Conservation (phyloP, 2,113 vertebrate genomes). For the Ardeotis arabs region DNA sequence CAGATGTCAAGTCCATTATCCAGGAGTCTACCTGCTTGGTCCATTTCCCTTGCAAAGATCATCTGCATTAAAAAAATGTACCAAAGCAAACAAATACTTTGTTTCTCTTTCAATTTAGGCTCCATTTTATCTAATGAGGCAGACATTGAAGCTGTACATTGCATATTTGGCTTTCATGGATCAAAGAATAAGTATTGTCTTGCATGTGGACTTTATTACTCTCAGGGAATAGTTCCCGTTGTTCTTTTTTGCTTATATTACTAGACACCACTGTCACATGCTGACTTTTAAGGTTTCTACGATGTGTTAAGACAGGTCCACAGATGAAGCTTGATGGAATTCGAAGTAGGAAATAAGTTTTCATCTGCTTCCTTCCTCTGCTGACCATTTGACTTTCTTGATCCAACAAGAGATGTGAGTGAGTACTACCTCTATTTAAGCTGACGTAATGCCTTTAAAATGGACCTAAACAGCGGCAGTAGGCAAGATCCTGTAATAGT, state of each 20-base stretch:
- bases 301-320: background rate
- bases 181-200: conserved; percentile 2
- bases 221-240: background rate
- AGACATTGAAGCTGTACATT: background rate
- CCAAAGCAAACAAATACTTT: background rate
- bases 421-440: background rate
- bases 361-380: background rate
- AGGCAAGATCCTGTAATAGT: background rate
- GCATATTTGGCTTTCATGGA: background rate
- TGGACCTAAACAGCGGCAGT: background rate
- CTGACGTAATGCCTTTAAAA: conserved; percentile 2
- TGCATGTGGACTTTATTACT: background rate
- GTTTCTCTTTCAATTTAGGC: background rate
- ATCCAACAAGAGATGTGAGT: background rate
- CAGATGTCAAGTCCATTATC: background rate
- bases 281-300: background rate
- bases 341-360: conserved; percentile 17
- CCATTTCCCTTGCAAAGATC: background rate
- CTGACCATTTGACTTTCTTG: background rate
- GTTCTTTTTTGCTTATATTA: background rate
- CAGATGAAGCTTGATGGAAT: background rate
- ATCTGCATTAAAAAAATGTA: background rate
- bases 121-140: background rate
- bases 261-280: background rate
- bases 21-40: background rate